Evolutionary conservation across 2,113 vertebrate species (phyloP).

Genomic region (Meriones unguiculatus): DNA sequence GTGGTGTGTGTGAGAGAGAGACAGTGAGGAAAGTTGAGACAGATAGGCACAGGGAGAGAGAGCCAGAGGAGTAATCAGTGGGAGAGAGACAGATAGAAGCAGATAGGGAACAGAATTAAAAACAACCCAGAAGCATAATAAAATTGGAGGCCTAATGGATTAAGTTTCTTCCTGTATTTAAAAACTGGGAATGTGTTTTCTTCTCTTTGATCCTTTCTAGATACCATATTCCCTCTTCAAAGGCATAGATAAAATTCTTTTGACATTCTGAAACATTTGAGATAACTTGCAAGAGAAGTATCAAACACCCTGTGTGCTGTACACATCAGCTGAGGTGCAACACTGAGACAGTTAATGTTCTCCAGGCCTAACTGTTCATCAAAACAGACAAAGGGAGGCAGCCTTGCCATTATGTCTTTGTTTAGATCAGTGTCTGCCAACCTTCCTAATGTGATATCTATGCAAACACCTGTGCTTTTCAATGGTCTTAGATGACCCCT

Average conservation of each 20-base stretch:
- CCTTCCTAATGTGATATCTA: background rate
- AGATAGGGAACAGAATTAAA: background rate
- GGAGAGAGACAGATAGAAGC: background rate
- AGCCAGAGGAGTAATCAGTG: background rate
- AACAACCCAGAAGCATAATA: background rate
- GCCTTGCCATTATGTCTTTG: background rate
- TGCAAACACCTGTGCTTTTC: background rate
- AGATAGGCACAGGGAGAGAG: too few relatives aligned
- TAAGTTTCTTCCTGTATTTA: background rate
- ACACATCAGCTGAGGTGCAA: background rate
- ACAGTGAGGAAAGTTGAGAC: background rate
- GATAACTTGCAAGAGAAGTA: background rate
- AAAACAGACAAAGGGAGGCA: background rate
- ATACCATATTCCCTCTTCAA: background rate
- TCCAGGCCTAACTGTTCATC: background rate
- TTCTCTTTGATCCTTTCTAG: background rate
- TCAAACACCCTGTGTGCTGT: background rate
- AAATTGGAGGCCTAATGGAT: slow-evolving; percentile 19
- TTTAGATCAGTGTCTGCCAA: background rate
- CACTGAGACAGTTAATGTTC: background rate
- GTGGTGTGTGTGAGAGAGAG: background rate
- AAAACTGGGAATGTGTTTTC: background rate
- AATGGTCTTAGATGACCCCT: background rate
- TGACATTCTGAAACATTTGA: background rate
- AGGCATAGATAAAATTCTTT: background rate